These are phyloP conservation scores for Drosophila buzzatii DNA, from an alignment of 2,888 invertebrate species.

Conservation along the genomic window DNA sequence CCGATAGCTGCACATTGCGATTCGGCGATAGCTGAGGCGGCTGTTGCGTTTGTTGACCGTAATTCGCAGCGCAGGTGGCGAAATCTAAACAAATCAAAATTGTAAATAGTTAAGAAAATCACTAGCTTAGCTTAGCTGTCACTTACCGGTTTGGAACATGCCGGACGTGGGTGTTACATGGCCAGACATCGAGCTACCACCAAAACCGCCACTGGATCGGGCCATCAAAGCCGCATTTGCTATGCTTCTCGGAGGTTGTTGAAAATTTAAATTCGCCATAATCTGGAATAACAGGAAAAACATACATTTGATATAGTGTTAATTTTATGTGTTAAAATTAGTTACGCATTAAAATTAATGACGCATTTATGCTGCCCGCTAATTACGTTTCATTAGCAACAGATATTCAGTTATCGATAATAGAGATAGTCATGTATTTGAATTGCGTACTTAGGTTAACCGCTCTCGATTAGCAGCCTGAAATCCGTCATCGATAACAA, in stretches of 20 bases:
- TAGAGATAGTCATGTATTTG: not conserved
- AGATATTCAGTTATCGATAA: slow-evolving; percentile 1
- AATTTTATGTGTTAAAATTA: not conserved
- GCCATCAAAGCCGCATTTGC: slow-evolving; percentile 90
- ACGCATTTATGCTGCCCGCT: slow-evolving; percentile 6
- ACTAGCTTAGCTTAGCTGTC: too few species aligned
- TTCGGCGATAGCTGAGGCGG: slow-evolving; percentile 87
- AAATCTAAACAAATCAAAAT: slow-evolving; percentile 50
- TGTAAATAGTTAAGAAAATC: not conserved
- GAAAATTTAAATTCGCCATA: slow-evolving; percentile 97
- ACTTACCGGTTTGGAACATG: slow-evolving; percentile 87
- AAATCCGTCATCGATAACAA: slow-evolving; percentile 8
- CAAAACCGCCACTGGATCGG: slow-evolving; percentile 88
- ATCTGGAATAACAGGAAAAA: slow-evolving; percentile 86
- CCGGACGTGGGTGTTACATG: slow-evolving; percentile 91
- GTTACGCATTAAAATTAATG: not conserved
- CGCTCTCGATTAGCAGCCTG: slow-evolving; percentile 6
- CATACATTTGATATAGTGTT: not conserved
- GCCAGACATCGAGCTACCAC: slow-evolving; percentile 89
- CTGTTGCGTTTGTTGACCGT: slow-evolving; percentile 85
- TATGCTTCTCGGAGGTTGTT: slow-evolving; percentile 94
- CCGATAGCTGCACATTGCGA: slow-evolving; percentile 86
- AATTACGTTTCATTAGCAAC: slow-evolving; percentile 13
- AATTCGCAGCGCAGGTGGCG: slow-evolving; percentile 84
- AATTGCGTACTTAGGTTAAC: slow-evolving; percentile 6